A percentile compares a stretch with the other conserved stretches of the same genome.
Evolutionary conservation across 1,140 invertebrate species (phyloP).

Genomic region (Cyrtorhinus lividipennis): DNA sequence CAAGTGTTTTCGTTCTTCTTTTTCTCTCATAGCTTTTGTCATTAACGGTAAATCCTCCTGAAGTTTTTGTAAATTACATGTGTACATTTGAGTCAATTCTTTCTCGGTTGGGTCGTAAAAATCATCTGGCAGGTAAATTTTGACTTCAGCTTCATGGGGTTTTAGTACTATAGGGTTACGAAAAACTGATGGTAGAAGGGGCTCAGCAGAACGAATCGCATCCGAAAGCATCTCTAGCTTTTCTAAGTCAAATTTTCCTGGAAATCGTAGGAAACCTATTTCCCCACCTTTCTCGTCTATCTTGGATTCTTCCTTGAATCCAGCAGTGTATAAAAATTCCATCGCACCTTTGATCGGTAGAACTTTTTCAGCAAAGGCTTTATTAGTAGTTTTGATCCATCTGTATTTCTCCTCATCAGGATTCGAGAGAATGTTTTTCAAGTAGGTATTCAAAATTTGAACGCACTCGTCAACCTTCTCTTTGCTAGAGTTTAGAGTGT

Average conservation of each 20-base stretch:
- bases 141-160: not conserved
- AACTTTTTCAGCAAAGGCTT: not conserved
- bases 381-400: not conserved
- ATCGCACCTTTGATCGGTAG: not conserved
- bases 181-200: not conserved
- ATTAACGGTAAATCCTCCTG: not conserved
- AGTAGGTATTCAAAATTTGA: not conserved
- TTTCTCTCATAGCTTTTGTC: not conserved
- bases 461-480: not conserved
- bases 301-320: not conserved
- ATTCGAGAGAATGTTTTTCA: not conserved
- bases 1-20: not conserved
- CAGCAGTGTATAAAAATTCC: not conserved
- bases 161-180: not conserved
- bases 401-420: not conserved
- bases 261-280: not conserved
- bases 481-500: not conserved
- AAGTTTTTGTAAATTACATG: not conserved
- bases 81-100: not conserved
- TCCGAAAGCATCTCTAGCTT: not conserved
- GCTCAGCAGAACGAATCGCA: not conserved
- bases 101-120: not conserved
- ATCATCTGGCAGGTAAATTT: not conserved
- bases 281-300: not conserved
- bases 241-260: not conserved